Base-by-base conservation (phyloP, 2,888 invertebrate species). In the Latheticus oryzae region DNA sequence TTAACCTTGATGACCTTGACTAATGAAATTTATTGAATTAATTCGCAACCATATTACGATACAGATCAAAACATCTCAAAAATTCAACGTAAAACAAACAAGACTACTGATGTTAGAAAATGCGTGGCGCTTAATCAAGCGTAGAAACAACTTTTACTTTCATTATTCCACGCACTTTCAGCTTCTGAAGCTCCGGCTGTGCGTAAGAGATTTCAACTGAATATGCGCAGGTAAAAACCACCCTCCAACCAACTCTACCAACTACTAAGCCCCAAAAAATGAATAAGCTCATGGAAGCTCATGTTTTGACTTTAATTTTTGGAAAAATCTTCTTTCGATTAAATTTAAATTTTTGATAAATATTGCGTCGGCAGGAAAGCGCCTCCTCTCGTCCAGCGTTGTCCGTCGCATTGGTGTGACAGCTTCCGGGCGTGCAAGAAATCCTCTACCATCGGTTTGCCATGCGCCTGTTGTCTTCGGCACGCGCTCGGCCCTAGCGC, bases 401-500 rank as follows among this genome's bases (percentile, higher is more conserved):
- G n/a, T n/a, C n/a, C n/a, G n/a, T n/a, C n/a, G n/a, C n/a, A n/a
- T n/a, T n/a, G n/a, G 35, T 48, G 45, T 45, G 45, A 26, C 62
- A 64, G 68, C 66, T 67, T 68, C 68, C 69, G 66, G 60, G 47
- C 63, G 47, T 62, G 52, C 42, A 42, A 43, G 54, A 54, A 33
- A 33, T 43, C 35, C 53, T 53, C 65, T n/a, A n/a, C 64, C 64
- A 76, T 75, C 77, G 77, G 77, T 70, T 73, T 63, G 74, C 74
- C 77, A 75, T 76, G 78, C 78, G 77, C 73, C 77, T 73, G 75
- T 73, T 76, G 75, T 76, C 74, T 58, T 56, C 67, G 79, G 78
- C 79, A 78, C 79, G 79, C 79, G 75, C 74, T 70, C 73, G 71
- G 73, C 74, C 78, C 74, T 73, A 73, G 71, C 74, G 71, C 72